Evolutionary conservation across 2,888 invertebrate genomes (phyloP).

Genomic region (Cyrtodaria siliqua): DNA sequence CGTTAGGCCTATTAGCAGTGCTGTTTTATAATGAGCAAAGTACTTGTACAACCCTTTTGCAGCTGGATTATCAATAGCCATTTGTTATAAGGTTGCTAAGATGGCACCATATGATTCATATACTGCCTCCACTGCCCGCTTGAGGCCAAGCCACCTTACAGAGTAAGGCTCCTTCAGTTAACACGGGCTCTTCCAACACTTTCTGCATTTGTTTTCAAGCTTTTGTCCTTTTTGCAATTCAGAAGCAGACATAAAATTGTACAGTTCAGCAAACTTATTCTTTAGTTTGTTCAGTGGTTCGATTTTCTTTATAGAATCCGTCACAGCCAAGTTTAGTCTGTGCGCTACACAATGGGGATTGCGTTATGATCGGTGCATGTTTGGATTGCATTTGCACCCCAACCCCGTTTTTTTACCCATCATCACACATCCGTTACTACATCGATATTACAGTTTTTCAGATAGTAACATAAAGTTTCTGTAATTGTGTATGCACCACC

Average conservation of each 20-base stretch:
- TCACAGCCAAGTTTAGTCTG: constrained; percentile 40
- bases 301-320: constrained; percentile 40
- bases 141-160: constrained; percentile 50
- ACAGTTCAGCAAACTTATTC: constrained; percentile 36
- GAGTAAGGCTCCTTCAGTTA: too few relatives aligned
- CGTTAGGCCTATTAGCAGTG: not conserved
- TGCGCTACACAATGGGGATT: constrained; percentile 45
- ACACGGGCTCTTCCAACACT: constrained; percentile 49
- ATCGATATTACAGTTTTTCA: too few relatives aligned
- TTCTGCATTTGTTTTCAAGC: constrained; percentile 37
- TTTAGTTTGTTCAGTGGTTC: constrained; percentile 30
- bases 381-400: constrained; percentile 32
- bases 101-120: constrained; percentile 24
- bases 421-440: too few relatives aligned
- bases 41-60: not conserved
- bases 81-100: too few relatives aligned
- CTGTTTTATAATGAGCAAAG: constrained; percentile 5
- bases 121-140: constrained; percentile 48
- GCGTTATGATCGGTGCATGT: constrained; percentile 19
- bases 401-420: constrained; percentile 11
- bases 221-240: constrained; percentile 12
- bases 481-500: too few relatives aligned
- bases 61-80: too few relatives aligned
- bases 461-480: too few relatives aligned
- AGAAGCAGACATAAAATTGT: constrained; percentile 42